phyloP scores from a whole-genome alignment of 1,140 invertebrate species.

The Drosophila hydei region DNA sequence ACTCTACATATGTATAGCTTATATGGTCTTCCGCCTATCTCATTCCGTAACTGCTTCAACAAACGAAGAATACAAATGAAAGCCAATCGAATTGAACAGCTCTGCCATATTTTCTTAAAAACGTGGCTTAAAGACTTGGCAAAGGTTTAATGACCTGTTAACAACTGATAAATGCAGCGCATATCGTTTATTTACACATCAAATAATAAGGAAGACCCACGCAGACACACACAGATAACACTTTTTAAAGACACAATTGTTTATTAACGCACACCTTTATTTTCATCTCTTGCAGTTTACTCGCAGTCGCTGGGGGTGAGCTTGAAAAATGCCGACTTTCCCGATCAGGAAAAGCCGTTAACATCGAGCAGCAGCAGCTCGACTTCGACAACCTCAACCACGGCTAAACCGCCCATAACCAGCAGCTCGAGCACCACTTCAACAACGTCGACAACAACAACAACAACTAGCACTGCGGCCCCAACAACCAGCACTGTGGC shows the following conservation, averaged over 20 bases:
- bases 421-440: constrained; percentile 10
- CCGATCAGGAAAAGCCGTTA: constrained; percentile 9
- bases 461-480: constrained; percentile 26
- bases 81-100: too few relatives aligned
- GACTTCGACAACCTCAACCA: constrained; percentile 40
- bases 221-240: constrained; percentile 11
- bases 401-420: constrained; percentile 19
- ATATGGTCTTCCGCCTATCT: too few relatives aligned
- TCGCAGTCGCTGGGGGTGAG: constrained; percentile 44
- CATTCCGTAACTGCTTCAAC: too few relatives aligned
- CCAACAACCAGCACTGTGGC: constrained; percentile 35
- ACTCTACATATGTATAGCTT: too few relatives aligned
- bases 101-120: too few relatives aligned
- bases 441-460: constrained; percentile 1
- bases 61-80: too few relatives aligned
- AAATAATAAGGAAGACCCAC: background rate
- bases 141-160: background rate
- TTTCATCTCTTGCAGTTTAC: constrained; percentile 37
- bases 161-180: background rate
- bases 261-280: background rate
- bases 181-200: background rate
- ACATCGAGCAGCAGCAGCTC: constrained; percentile 33
- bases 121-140: background rate
- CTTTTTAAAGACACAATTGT: background rate
- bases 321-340: constrained; percentile 39